Evolutionary conservation across 2,888 invertebrate species (phyloP), one percentile per base, ranked within the genome.

Genomic region (Rhogogaster chlorosoma): DNA sequence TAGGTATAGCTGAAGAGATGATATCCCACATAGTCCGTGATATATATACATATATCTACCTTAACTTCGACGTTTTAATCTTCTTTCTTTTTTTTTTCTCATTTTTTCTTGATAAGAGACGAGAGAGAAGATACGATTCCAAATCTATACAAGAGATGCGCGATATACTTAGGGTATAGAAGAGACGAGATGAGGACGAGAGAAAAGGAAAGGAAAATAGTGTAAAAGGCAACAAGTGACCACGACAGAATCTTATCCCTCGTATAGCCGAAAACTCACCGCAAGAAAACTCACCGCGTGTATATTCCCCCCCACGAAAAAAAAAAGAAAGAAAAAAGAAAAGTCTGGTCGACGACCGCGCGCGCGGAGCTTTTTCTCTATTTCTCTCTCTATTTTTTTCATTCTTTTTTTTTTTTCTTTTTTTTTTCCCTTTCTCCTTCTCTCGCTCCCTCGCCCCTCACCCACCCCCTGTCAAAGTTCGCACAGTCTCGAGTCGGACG

Each of bases 171-270:
- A 73, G 3, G 15, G n/a, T n/a, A n/a, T n/a, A n/a, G n/a, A n/a
- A n/a, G n/a, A n/a, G n/a, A n/a, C n/a, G n/a, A n/a, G n/a, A n/a
- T n/a, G n/a, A n/a, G 45, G 22, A 12, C 4, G 18, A 10, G 22
- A 32, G 42, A 22, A 32, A 36, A 36, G n/a, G 73, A 15, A 32
- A 26, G 29, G n/a, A 26, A 22, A 77, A 5, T 12, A 45, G 45
- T 45, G 45, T 45, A 45, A n/a, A n/a, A 45, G 45, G 45, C 86
- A 85, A 85, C 86, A 85, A 86, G 86, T 86, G 86, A 87, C 85
- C 86, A 12, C 61, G 29, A 22, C 18, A 22, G n/a, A 26, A 61
- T 4, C 22, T 22, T 61, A 22, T 22, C 61, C 61, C 61, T 18
- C 53, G 78, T 57, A 57, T n/a, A 29, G 57, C 42, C 36, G 36